Conservation (phyloP, 1,140 invertebrate species). For the Bombyx mori region ASM3026992v2 NC_085118.1:17319501-17320000, state of each 20-base stretch:
- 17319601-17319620: conserved; percentile 78
- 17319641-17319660: background rate
- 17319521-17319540: conserved; percentile 20
- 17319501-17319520: conserved; percentile 94
- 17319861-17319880: conserved; percentile 96
- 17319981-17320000: background rate
- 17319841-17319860: conserved; percentile 13
- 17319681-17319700: background rate
- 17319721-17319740: background rate
- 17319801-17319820: conserved; percentile 18
- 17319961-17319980: background rate
- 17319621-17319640: conserved; percentile 14
- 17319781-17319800: conserved; percentile 89
- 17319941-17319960: conserved; percentile 73
- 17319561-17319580: background rate
- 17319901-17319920: conserved; percentile 13
- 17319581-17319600: conserved; percentile 84
- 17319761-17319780: conserved; percentile 91
- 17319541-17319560: too few relatives aligned
- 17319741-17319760: background rate
- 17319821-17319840: too few relatives aligned
- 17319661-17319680: conserved; percentile 74
- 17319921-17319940: background rate
- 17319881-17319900: conserved; percentile 76
- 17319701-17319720: conserved; percentile 1